These are phyloP conservation scores for Drosophila pseudoobscura DNA, from an alignment of 1,140 invertebrate genomes.

Conservation along the genomic window DNA sequence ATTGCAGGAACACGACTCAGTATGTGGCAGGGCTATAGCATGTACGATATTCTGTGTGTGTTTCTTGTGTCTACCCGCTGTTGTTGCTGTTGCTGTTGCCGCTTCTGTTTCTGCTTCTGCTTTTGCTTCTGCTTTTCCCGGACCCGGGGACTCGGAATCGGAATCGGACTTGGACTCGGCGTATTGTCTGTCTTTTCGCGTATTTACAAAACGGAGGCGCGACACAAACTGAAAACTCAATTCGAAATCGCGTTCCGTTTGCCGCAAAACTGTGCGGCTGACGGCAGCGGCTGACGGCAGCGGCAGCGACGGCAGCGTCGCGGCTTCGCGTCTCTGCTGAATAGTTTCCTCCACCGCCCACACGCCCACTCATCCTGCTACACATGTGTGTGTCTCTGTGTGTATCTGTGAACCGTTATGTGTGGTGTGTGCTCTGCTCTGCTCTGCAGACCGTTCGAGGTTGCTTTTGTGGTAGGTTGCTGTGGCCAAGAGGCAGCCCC, in stretches of 20 bases:
- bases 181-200: slow-evolving; percentile 56
- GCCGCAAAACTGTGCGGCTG: slow-evolving; percentile 14
- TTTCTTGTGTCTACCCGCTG: slow-evolving; percentile 52
- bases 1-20: slow-evolving; percentile 59
- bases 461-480: slow-evolving; percentile 36
- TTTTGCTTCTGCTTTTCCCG: slow-evolving; percentile 12
- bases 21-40: slow-evolving; percentile 2
- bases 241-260: slow-evolving; percentile 75
- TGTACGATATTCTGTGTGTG: slow-evolving; percentile 1
- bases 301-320: too few species aligned
- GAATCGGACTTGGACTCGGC: slow-evolving; percentile 32
- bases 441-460: slow-evolving; percentile 34
- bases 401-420: slow-evolving; percentile 29
- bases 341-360: slow-evolving; percentile 11
- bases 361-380: not conserved
- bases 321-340: slow-evolving; percentile 15
- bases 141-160: slow-evolving; percentile 3
- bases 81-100: slow-evolving; percentile 20
- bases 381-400: slow-evolving; percentile 1
- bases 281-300: not conserved
- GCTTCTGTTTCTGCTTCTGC: slow-evolving; percentile 16
- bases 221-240: slow-evolving; percentile 80
- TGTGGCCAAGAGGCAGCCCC: slow-evolving; percentile 6
- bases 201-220: slow-evolving; percentile 82
- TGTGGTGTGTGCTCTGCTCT: slow-evolving; percentile 17